These are phyloP conservation scores for Aegotheles bennettii DNA, from an alignment of 2,113 vertebrate species.

Conservation along the genomic window DNA sequence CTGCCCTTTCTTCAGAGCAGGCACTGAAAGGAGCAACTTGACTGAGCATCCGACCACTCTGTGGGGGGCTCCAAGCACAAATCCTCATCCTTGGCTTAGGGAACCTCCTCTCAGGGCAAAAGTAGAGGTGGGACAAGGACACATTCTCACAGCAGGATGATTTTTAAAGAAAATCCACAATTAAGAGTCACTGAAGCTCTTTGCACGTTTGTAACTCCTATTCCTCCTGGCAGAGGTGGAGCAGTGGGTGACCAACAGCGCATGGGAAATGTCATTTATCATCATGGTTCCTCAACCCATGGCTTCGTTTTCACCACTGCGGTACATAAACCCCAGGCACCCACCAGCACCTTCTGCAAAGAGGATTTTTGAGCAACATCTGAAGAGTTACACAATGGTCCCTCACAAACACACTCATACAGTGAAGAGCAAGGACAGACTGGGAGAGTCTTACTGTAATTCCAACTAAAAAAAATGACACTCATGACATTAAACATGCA, in stretches of 20 bases:
- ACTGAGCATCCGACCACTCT: not conserved
- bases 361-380: not conserved
- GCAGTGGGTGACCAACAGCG: accelerated
- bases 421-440: not conserved
- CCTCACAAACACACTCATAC: not conserved
- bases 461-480: not conserved
- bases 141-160: not conserved
- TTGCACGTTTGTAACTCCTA: not conserved
- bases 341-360: not conserved
- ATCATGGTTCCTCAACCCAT: accelerated
- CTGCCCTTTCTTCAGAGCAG: not conserved
- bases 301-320: not conserved
- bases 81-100: not conserved
- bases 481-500: not conserved
- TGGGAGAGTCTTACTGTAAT: not conserved
- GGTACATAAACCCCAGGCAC: not conserved
- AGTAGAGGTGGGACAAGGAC: not conserved
- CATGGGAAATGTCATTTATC: not conserved
- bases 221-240: not conserved
- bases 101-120: not conserved
- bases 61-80: not conserved
- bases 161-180: not conserved
- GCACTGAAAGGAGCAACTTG: accelerated
- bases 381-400: not conserved
- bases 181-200: not conserved